phyloP scores from a whole-genome alignment of 2,888 invertebrate species.

The Belgica antarctica region DNA sequence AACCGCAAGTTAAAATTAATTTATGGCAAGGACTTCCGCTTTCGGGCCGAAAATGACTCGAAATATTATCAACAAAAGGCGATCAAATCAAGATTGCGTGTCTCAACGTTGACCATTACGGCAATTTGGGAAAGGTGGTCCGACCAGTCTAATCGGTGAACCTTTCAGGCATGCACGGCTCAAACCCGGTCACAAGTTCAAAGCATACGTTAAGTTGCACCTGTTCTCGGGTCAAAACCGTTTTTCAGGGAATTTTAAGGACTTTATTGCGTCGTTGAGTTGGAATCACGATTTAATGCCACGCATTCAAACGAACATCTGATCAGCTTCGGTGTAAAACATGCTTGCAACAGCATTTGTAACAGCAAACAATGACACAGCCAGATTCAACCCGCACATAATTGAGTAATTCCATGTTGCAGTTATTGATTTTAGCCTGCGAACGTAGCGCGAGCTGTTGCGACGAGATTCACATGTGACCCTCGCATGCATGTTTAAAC shows the following conservation, averaged over 20 bases:
- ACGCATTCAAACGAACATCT: conserved; percentile 27
- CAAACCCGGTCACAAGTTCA: background rate
- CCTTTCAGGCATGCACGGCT: background rate
- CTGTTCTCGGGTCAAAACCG: background rate
- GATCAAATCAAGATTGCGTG: conserved; percentile 19
- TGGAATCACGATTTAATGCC: background rate
- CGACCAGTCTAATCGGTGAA: background rate
- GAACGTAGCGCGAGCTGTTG: too few relatives aligned
- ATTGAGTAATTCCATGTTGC: conserved; percentile 35
- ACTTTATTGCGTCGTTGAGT: conserved; percentile 16
- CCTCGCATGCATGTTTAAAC: conserved; percentile 18
- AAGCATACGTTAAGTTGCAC: background rate
- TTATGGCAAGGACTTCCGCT: conserved; percentile 26
- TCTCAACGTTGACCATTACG: background rate
- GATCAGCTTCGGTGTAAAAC: background rate
- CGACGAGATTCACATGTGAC: conserved; percentile 13
- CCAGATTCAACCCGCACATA: conserved; percentile 32
- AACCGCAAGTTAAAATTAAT: background rate
- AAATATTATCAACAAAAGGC: background rate
- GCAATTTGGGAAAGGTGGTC: background rate
- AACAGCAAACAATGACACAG: conserved; percentile 24
- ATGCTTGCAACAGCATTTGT: conserved; percentile 6
- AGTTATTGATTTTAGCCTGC: conserved; percentile 34
- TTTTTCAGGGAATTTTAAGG: conserved; percentile 17
- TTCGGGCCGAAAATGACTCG: background rate